Percentiles rank a stretch among this genome's conserved stretches.
Conservation (phyloP, 2,888 invertebrate species). For the Tupiocoris notatus region DNA sequence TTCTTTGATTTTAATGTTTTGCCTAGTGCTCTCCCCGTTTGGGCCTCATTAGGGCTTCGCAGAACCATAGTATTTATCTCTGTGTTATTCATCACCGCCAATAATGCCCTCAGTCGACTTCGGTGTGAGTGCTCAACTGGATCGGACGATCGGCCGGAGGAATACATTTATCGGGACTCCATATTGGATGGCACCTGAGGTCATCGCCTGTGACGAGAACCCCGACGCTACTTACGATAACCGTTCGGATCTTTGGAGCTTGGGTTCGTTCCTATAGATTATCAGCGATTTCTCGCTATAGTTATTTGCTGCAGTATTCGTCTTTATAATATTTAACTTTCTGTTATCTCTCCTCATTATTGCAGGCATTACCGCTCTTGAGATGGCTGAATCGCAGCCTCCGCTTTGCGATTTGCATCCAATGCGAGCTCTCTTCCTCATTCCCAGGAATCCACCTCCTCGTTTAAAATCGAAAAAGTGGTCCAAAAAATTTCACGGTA, state of each 20-base stretch:
- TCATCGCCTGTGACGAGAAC: conserved; percentile 99
- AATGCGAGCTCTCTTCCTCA: conserved; percentile 97
- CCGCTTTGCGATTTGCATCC: conserved; percentile 99
- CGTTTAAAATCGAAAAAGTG: conserved; percentile 96
- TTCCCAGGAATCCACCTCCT: conserved; percentile 97
- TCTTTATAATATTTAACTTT: no score
- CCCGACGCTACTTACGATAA: conserved; percentile 99
- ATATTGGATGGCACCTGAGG: conserved; percentile 99
- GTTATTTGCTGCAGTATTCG: no score
- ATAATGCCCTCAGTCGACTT: conserved; percentile 98
- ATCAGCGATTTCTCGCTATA: no score
- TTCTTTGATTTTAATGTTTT: no score
- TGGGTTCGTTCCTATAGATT: conserved; percentile 48
- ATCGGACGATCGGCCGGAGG: conserved; percentile 96
- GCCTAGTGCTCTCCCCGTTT: no score
- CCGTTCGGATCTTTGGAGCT: conserved; percentile 70
- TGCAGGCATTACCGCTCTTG: conserved; percentile 93
- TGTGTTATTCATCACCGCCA: no score
- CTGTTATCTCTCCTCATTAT: no score
- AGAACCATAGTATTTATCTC: no score
- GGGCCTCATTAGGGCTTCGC: no score
- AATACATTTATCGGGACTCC: conserved; percentile 99
- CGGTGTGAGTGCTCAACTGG: conserved; percentile 98
- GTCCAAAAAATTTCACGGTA: conserved; percentile 91
- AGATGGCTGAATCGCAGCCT: conserved; percentile 99